Base-by-base conservation (phyloP, 2,113 vertebrate genomes). In the Miniopterus natalensis region DNA sequence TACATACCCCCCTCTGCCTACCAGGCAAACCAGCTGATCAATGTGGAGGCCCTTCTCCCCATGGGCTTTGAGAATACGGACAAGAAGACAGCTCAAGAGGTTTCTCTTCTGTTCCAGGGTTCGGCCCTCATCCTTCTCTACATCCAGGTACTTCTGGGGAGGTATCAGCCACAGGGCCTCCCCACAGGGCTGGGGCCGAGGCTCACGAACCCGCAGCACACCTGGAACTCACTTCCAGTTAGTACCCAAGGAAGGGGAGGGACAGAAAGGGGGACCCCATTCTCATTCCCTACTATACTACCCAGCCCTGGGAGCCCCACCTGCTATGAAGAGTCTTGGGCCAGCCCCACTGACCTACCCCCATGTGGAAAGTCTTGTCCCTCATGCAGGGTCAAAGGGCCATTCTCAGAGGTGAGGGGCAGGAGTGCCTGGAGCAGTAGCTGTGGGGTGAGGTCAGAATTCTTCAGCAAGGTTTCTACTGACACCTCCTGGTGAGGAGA, bases 11-110 rank as follows among this genome's bases (percentile, higher is more conserved):
- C 49, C 14, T 25, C 75, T 40, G 84, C 98, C 49, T 98, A 99
- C 99, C 99, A 98, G 99, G 83, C 99, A 99, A 77, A 99, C 99
- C 68, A 99, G 98, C 97, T 99, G 99, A 97, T 99, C 99, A 0
- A 99, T 99, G 97, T 99, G 99, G 95, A 99, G 99, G 98, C 99
- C 99, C 95, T 99, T 99, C 97, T 99, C 99, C 23, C 94, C 98
- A 1, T 95, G 88, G 40, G 96, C 98, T 98, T 99, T 99, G 98
- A 99, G 99, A 96, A 99, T 99, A 92, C 98, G 99, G 12, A 99
- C 98, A 57, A 99, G 98, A 92, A 99, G 98, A 95, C 99, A 99
- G 98, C 99, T 99, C 96, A 99, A 98, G 96, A 99, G 96, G 95
- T 99, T 99, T 97, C 99, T 99, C 98, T 99, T 99, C 98, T 99